Base-by-base conservation (phyloP, 2,113 vertebrate genomes). In the Proteles cristata region DNA sequence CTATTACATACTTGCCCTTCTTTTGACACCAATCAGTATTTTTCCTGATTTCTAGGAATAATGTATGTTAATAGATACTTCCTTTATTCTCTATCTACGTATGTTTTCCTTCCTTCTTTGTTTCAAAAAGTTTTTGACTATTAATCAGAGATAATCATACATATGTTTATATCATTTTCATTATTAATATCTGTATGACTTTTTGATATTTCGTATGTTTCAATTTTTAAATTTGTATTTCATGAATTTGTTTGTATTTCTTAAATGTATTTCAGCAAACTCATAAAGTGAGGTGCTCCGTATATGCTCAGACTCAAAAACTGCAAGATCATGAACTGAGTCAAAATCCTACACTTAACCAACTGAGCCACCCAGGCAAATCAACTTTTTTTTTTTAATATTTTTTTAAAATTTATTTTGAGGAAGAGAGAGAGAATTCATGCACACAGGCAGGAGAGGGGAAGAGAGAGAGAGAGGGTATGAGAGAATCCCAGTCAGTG, bases 131-230 rank as follows among this genome's bases (percentile, higher is more conserved):
- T 48, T 48, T 89, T 89, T 83, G 23, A 16, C 17, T 66, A 55
- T 45, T 33, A 90, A 65, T 48, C 9, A 50, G 11, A 90, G 31
- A 76, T 45, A 25, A 45, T 61, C 11, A 79, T 5, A 80, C 4
- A 77, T 4, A 61, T 94, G 23, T 73, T 45, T 68, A 58, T 45
- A n/a, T 63, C 88, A 43, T 73, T 80, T 58, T 88, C 69, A 86
- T 69, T 43, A 71, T 80, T 88, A 61, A 65, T 48, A 76, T 45
- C 25, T 65, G 7, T 76, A 26, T 45, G 19, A 55, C 10, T 28
- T 28, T 61, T 90, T 77, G 12, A 82, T 71, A 88, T 76, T 98
- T 79, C n/a, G 90, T 63, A 84, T 39, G 25, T 88, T 93, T 83
- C 16, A 25, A 69, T 86, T 82, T 84, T 93, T 90, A 28, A 61